Evolutionary conservation across 2,888 invertebrate species (phyloP).

Genomic region (Alviniconcha strummeri): DNA sequence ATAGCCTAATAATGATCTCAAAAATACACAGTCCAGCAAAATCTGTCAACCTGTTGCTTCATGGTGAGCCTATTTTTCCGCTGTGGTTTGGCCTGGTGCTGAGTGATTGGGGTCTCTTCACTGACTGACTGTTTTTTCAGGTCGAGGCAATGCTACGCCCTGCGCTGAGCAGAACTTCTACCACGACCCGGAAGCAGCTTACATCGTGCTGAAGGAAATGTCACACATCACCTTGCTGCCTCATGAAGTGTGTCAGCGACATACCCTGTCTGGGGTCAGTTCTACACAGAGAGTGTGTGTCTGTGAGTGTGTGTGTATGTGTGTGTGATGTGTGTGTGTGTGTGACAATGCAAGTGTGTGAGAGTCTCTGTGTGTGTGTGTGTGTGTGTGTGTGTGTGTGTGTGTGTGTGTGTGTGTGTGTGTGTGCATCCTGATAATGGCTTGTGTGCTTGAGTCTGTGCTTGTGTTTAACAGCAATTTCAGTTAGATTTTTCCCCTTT

Average conservation of each 20-base stretch:
- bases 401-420: not conserved
- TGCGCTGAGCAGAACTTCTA: slow-evolving; percentile 45
- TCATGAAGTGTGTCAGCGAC: slow-evolving; percentile 42
- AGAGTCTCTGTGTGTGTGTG: no score
- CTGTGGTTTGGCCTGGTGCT: no score
- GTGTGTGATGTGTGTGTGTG: not conserved
- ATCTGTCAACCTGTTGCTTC: no score
- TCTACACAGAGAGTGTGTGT: not conserved
- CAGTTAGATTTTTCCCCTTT: not conserved
- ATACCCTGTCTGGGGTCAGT: slow-evolving; percentile 53
- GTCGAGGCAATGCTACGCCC: slow-evolving; percentile 38
- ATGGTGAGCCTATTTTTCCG: no score
- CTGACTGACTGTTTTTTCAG: slow-evolving; percentile 15
- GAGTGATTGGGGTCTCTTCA: no score
- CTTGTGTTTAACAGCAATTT: not conserved
- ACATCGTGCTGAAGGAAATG: slow-evolving; percentile 42
- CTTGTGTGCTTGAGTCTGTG: not conserved
- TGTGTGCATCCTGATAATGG: not conserved
- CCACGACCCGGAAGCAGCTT: slow-evolving; percentile 45
- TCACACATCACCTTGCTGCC: slow-evolving; percentile 40
- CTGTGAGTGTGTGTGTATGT: not conserved
- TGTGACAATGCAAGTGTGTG: not conserved
- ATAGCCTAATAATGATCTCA: no score
- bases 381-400: not conserved
- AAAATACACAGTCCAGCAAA: no score